Conservation (phyloP, 2,888 invertebrate species). For the Hydroisotoma schaefferi region DNA sequence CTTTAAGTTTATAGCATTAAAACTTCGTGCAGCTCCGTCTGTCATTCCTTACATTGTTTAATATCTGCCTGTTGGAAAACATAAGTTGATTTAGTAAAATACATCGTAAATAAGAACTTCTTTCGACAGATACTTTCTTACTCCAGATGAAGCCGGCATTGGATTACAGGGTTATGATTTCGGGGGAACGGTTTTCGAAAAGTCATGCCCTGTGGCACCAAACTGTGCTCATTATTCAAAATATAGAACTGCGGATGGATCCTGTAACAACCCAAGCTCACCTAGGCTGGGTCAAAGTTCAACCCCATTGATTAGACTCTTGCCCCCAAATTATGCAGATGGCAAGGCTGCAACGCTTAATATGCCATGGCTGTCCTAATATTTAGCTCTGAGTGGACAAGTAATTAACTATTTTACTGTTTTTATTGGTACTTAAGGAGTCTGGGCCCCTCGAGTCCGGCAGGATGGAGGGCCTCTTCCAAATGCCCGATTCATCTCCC, state of each 20-base stretch:
- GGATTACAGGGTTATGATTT: constrained; percentile 45
- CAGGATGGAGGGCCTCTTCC: constrained; percentile 56
- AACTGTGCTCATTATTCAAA: constrained; percentile 53
- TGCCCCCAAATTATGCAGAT: constrained; percentile 70
- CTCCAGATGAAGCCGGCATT: constrained; percentile 38
- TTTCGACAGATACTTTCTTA: constrained; percentile 34
- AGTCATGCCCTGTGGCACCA: constrained; percentile 34
- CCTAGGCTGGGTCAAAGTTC: constrained; percentile 78
- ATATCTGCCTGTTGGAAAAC: neutral
- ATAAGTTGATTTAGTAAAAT: neutral
- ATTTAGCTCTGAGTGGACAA: too few relatives aligned
- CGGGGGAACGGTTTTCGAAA: constrained; percentile 37
- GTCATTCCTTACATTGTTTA: neutral
- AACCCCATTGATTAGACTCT: constrained; percentile 68
- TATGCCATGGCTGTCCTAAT: neutral
- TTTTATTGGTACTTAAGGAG: constrained; percentile 57
- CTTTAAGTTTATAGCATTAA: neutral
- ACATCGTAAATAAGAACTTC: neutral
- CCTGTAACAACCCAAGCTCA: constrained; percentile 84
- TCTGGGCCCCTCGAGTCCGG: constrained; percentile 60
- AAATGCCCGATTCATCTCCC: constrained; percentile 50
- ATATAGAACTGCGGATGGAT: constrained; percentile 74
- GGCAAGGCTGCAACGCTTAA: constrained; percentile 55
- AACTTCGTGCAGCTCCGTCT: too few relatives aligned
- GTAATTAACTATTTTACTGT: too few relatives aligned